Conservation (phyloP, 2,888 invertebrate genomes). For the Thymelicus sylvestris region DNA sequence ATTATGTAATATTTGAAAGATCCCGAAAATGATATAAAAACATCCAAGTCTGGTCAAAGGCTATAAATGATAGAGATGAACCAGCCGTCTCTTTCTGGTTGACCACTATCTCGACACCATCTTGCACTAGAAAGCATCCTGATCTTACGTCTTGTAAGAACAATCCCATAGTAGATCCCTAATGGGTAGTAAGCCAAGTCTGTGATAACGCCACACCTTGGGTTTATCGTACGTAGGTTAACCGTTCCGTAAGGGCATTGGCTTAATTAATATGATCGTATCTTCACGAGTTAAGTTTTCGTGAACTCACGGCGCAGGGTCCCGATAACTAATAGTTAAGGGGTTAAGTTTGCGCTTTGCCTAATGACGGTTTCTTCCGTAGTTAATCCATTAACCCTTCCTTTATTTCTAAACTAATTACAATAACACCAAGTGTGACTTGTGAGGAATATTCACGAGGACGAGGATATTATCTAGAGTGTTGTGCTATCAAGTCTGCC, state of each 20-base stretch:
- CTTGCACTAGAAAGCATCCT: too few species aligned
- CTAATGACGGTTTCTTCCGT: slow-evolving; percentile 18
- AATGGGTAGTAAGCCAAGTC: neutral
- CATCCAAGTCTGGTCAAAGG: too few species aligned
- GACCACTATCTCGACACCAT: too few species aligned
- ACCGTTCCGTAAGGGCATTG: slow-evolving; percentile 5
- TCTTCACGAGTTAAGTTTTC: slow-evolving; percentile 15
- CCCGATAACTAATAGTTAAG: slow-evolving; percentile 14
- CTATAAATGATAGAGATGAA: too few species aligned
- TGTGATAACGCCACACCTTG: neutral
- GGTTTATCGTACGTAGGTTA: slow-evolving; percentile 4
- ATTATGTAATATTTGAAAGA: too few species aligned
- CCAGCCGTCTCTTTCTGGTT: too few species aligned
- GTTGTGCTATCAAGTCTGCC: too few species aligned
- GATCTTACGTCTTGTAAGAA: too few species aligned
- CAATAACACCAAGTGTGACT: neutral
- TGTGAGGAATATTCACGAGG: neutral
- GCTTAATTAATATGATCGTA: slow-evolving; percentile 9
- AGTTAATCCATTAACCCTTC: slow-evolving; percentile 17
- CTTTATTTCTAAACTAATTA: slow-evolving; percentile 14
- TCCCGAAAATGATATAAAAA: too few species aligned
- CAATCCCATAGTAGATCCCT: too few species aligned
- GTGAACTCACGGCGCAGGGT: slow-evolving; percentile 12
- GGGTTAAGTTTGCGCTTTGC: slow-evolving; percentile 12
- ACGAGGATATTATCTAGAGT: neutral